These are phyloP conservation scores for Turritopsis rubra DNA, from an alignment of 30 jellyfish, hydroid and myxozoan species.

Conservation along the genomic window DNA sequence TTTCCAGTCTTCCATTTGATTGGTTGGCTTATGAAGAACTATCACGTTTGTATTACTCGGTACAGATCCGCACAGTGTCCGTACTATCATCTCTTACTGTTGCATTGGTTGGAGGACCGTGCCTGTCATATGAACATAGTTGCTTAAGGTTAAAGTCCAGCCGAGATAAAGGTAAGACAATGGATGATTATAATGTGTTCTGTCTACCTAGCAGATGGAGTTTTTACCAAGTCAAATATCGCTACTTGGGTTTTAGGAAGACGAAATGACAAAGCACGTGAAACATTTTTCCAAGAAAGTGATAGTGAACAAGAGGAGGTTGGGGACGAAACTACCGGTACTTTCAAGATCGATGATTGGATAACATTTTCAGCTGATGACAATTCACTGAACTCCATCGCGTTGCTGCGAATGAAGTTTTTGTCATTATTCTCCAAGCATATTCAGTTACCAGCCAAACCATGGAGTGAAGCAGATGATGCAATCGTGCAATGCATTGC, in stretches of 20 bases:
- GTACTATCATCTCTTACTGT: slow-evolving; percentile 76
- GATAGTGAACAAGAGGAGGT: slow-evolving; percentile 66
- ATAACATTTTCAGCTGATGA: slow-evolving; percentile 82
- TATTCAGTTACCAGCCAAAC: slow-evolving; percentile 58
- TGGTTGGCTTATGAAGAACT: slow-evolving; percentile 86
- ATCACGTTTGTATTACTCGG: slow-evolving; percentile 73
- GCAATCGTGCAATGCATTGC: slow-evolving; percentile 68
- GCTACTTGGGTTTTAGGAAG: slow-evolving; percentile 8
- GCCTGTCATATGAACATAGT: slow-evolving; percentile 62
- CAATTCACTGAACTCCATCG: slow-evolving; percentile 44
- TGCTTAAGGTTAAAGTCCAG: slow-evolving; percentile 38
- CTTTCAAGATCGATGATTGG: slow-evolving; percentile 83
- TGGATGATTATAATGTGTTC: background rate
- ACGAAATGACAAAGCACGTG: slow-evolving; percentile 9
- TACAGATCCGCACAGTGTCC: slow-evolving; percentile 69
- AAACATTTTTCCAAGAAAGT: slow-evolving; percentile 50
- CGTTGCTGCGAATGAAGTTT: slow-evolving; percentile 57
- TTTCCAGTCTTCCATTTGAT: slow-evolving; percentile 64
- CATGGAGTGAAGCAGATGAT: slow-evolving; percentile 85
- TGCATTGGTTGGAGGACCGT: slow-evolving; percentile 71
- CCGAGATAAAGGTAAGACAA: background rate
- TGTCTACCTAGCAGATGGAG: background rate
- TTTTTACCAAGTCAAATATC: too few species aligned
- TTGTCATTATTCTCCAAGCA: slow-evolving; percentile 55
- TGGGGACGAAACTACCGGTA: slow-evolving; percentile 33